Evolutionary conservation across 2,888 invertebrate genomes (phyloP).

Genomic region (Mystacides longicornis): DNA sequence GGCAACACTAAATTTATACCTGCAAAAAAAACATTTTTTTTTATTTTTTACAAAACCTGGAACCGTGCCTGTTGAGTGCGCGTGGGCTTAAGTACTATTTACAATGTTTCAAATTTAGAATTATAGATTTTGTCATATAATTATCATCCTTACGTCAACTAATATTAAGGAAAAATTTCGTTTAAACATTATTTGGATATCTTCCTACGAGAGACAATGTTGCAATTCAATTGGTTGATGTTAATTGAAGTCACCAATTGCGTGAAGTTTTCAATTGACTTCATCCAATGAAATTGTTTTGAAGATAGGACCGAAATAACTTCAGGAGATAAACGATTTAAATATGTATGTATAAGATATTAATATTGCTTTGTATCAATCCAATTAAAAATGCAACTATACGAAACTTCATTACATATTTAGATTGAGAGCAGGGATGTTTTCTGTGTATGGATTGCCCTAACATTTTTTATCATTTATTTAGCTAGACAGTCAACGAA

Average conservation of each 20-base stretch:
- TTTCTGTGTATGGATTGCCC: too few relatives aligned
- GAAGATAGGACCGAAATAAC: neutral
- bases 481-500: too few relatives aligned
- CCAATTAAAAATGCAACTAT: too few relatives aligned
- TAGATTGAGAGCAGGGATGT: too few relatives aligned
- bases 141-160: neutral
- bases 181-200: neutral
- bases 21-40: too few relatives aligned
- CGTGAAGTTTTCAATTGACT: neutral
- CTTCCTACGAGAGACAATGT: neutral
- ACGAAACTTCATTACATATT: too few relatives aligned
- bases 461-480: too few relatives aligned
- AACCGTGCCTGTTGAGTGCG: neutral
- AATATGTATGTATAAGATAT: too few relatives aligned
- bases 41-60: neutral
- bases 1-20: too few relatives aligned
- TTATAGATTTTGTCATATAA: neutral
- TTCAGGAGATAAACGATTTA: too few relatives aligned
- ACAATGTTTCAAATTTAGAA: neutral
- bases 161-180: neutral
- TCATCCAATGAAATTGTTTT: neutral
- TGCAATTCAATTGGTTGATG: neutral
- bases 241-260: neutral
- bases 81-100: neutral
- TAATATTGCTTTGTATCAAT: too few relatives aligned